Evolutionary conservation across 2,113 vertebrate species (phyloP).

Genomic region (Sakesphorus luctuosus): DNA sequence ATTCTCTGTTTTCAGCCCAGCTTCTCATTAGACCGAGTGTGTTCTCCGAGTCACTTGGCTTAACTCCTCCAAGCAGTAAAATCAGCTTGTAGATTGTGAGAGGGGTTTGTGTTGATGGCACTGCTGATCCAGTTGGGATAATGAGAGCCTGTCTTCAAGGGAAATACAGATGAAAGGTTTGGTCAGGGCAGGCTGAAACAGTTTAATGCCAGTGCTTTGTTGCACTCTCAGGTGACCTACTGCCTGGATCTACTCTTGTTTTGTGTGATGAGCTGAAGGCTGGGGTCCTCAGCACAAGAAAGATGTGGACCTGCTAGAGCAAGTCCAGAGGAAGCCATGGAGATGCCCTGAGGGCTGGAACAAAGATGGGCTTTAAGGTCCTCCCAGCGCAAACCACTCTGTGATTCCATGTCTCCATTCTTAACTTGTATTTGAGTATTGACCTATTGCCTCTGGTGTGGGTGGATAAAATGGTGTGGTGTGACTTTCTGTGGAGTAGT

Average conservation of each 20-base stretch:
- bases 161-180: fast-evolving
- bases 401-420: not conserved
- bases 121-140: not conserved
- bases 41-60: not conserved
- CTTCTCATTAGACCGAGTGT: not conserved
- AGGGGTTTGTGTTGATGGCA: not conserved
- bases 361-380: not conserved
- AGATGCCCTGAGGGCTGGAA: not conserved
- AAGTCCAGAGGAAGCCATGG: fast-evolving
- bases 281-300: not conserved
- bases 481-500: not conserved
- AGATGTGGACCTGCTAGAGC: not conserved
- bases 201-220: not conserved
- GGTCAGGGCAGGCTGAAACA: not conserved
- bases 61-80: not conserved
- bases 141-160: not conserved
- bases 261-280: fast-evolving
- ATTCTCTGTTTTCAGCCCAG: not conserved
- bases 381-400: not conserved
- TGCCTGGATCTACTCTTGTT: not conserved
- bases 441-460: fast-evolving
- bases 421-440: not conserved
- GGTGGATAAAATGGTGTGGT: not conserved
- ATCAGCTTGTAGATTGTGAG: not conserved
- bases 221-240: not conserved